A percentile compares a stretch with the other conserved stretches of the same genome.
These are phyloP conservation scores for Lithobates pipiens DNA, from an alignment of 2,797 vertebrate species.

Conservation along the genomic window DNA sequence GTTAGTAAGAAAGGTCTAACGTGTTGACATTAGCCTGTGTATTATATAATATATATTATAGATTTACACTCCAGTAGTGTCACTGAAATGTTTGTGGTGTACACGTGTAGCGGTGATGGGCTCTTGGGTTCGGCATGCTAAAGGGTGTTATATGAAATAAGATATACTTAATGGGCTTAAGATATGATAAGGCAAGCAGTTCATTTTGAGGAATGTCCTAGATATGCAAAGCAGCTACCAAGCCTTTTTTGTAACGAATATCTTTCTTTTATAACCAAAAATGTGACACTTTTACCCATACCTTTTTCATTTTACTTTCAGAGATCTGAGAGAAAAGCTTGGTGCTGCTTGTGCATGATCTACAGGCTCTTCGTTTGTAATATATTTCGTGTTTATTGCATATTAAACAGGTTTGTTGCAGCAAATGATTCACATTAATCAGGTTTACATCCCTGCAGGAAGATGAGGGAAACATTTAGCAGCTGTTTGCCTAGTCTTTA, in stretches of 20 bases:
- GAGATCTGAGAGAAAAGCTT: not conserved
- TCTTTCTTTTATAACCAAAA: constrained; percentile 5
- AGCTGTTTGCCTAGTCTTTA: constrained; percentile 18
- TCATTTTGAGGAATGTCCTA: not conserved
- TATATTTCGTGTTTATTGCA: constrained; percentile 10
- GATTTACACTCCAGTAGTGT: too few species aligned
- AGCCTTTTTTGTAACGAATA: constrained; percentile 5
- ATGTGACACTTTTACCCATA: not conserved
- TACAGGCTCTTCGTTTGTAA: not conserved
- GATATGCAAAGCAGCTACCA: constrained; percentile 5
- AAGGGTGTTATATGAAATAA: too few species aligned
- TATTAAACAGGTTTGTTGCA: constrained; percentile 15
- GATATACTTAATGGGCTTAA: too few species aligned
- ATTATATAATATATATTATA: too few species aligned
- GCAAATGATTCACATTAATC: constrained; percentile 15
- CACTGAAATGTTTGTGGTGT: too few species aligned
- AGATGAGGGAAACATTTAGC: constrained; percentile 6
- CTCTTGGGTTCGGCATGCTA: too few species aligned
- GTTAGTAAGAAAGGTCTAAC: too few species aligned
- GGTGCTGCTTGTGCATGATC: not conserved
- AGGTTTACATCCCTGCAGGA: not conserved
- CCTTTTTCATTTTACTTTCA: constrained; percentile 1
- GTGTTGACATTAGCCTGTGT: too few species aligned
- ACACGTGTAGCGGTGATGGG: too few species aligned
- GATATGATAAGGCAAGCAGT: too few species aligned